phyloP scores from a whole-genome alignment of 2,888 invertebrate species.

The Mimumesa dahlbomi region DNA sequence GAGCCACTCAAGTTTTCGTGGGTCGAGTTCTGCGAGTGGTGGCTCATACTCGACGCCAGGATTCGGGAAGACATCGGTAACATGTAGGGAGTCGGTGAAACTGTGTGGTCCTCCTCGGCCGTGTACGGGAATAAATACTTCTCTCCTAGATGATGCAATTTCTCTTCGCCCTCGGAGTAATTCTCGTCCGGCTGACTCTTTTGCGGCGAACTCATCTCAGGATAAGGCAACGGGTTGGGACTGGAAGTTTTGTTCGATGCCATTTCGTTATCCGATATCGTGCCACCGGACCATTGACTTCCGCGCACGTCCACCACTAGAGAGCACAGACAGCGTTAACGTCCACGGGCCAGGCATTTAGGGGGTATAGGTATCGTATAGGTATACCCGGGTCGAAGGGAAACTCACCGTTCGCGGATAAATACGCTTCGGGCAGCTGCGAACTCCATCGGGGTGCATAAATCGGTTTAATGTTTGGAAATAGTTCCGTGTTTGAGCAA shows the following conservation, averaged over 20 bases:
- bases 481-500: constrained; percentile 85
- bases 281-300: constrained; percentile 90
- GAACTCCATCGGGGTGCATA: constrained; percentile 87
- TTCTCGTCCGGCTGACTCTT: constrained; percentile 76
- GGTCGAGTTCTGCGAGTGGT: constrained; percentile 78
- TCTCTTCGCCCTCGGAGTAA: constrained; percentile 78
- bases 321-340: no score
- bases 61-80: constrained; percentile 78
- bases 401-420: constrained; percentile 78
- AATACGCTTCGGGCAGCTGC: constrained; percentile 85
- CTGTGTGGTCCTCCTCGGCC: constrained; percentile 81
- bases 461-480: constrained; percentile 85
- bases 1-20: constrained; percentile 75
- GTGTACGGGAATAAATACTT: constrained; percentile 93
- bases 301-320: constrained; percentile 73
- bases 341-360: no score
- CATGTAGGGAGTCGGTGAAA: constrained; percentile 78
- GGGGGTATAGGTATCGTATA: no score
- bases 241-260: constrained; percentile 83
- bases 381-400: no score
- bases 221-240: constrained; percentile 88
- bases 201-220: constrained; percentile 84
- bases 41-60: constrained; percentile 77
- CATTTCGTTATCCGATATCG: constrained; percentile 89
- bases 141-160: constrained; percentile 85